Base-by-base conservation (phyloP, 2,797 vertebrate genomes). In the Novumbra hubbsi region DNA sequence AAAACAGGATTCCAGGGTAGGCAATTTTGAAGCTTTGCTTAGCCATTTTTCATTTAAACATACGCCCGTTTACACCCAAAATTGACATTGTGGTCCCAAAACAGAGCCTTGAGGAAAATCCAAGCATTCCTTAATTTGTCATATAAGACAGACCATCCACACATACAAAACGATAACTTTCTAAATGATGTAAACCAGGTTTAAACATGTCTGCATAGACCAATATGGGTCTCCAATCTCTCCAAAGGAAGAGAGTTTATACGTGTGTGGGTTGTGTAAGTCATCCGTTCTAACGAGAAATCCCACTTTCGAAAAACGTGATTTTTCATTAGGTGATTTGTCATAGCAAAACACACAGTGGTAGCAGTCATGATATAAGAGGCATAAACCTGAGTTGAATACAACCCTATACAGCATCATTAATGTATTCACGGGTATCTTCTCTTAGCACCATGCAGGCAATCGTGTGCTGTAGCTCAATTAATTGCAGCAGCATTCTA, bases 291-390 rank as follows among this genome's bases (percentile, higher is more conserved):
- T 24, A 1, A 7, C 14, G 66, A 0, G 14, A 67, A 69, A 64
- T 17, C 71, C 17, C 76, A 80, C 12, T 3, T n/a, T n/a, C n/a
- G n/a, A n/a, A n/a, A n/a, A 32, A 80, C 80, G 77, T 72, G 83
- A 80, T 87, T 85, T 80, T 74, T 76, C 5, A n/a, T 76, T 75
- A 27, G 14, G 41, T 70, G 78, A 84, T 77, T 86, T 88, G 83
- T 90, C 84, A 85, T 66, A 74, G 74, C 71, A 55, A 49, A 74
- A 83, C 78, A 66, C 76, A 76, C 73, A 79, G 55, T 60, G 55
- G 55, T 24, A 27, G 32, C 71, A 72, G 73, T 66, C 75, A 48
- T 74, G 68, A 72, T 78, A 70, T 38, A 38, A 83, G 75, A 78
- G 60, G 72, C 66, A 76, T 45, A 74, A 50, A 63, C 65, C 50